Percentiles rank a stretch among this genome's conserved stretches.
phyloP scores from a whole-genome alignment of 2,888 invertebrate species.

The Amphiduros pacificus region DNA sequence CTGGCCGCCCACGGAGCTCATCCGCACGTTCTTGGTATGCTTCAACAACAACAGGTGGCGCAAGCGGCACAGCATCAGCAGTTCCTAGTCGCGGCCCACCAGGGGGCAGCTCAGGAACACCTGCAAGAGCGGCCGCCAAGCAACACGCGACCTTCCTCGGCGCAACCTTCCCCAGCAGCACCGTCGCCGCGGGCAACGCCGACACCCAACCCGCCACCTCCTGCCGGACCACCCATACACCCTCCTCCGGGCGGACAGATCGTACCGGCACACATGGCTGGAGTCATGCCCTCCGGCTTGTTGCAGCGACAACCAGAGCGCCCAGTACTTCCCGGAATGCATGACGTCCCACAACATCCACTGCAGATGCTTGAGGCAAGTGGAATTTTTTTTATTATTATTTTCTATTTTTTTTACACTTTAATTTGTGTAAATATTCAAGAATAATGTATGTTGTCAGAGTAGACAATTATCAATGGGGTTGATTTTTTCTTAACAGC shows the following conservation, averaged over 20 bases:
- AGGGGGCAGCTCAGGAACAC: not conserved
- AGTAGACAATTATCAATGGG: too few species aligned
- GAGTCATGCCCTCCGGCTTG: too few species aligned
- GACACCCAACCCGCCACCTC: not conserved
- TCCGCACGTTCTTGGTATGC: not conserved
- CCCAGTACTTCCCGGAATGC: too few species aligned
- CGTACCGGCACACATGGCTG: too few species aligned
- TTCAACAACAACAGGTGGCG: conserved; percentile 3
- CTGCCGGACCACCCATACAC: not conserved
- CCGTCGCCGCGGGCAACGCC: conserved; percentile 18
- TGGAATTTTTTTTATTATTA: too few species aligned
- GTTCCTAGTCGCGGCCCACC: not conserved
- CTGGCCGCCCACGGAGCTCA: conserved; percentile 10
- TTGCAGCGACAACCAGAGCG: too few species aligned
- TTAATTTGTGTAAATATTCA: too few species aligned
- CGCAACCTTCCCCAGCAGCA: conserved; percentile 7
- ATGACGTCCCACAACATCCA: too few species aligned
- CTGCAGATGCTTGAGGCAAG: too few species aligned
- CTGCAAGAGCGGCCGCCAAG: conserved; percentile 16
- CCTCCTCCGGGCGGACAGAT: not conserved
- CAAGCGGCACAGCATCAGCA: not conserved
- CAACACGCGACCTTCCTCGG: conserved; percentile 11
- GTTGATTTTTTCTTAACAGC: conserved; percentile 49
- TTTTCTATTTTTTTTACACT: too few species aligned
- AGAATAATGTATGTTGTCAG: too few species aligned